Evolutionary conservation across 1,140 invertebrate genomes (phyloP).

Genomic region (Lysiphlebus fabarum): DNA sequence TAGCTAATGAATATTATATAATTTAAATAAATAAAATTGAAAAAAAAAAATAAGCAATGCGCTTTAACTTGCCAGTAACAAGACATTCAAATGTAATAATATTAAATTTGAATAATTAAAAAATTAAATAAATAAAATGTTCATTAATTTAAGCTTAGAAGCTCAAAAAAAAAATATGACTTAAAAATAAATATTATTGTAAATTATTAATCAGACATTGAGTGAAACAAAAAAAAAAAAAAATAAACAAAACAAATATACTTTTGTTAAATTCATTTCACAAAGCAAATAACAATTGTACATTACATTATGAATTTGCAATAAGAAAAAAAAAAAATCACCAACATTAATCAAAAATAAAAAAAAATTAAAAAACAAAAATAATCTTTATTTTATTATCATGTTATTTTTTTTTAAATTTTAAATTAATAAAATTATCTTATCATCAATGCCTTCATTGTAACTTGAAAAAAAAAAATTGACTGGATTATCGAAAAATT

Average conservation of each 20-base stretch:
- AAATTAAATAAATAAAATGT: slow-evolving; percentile 29
- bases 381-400: neutral
- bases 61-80: slow-evolving; percentile 7
- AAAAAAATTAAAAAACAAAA: slow-evolving; percentile 7
- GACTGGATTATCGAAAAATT: no score
- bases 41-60: neutral
- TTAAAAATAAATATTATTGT: slow-evolving; percentile 32
- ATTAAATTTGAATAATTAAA: slow-evolving; percentile 5
- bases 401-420: no score
- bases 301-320: no score
- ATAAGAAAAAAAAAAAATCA: slow-evolving; percentile 24
- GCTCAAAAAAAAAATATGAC: slow-evolving; percentile 27
- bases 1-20: neutral
- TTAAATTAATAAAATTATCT: no score
- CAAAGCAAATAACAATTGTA: slow-evolving; percentile 31
- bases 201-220: slow-evolving; percentile 37
- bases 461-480: no score
- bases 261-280: slow-evolving; percentile 37
- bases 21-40: no score
- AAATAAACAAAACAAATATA: neutral
- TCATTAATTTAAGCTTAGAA: slow-evolving; percentile 39
- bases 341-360: slow-evolving; percentile 24
- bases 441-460: no score
- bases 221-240: no score
- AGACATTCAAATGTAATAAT: neutral